Conservation (phyloP, 2,888 invertebrate genomes). For the Coelogynopora nodosa region DNA sequence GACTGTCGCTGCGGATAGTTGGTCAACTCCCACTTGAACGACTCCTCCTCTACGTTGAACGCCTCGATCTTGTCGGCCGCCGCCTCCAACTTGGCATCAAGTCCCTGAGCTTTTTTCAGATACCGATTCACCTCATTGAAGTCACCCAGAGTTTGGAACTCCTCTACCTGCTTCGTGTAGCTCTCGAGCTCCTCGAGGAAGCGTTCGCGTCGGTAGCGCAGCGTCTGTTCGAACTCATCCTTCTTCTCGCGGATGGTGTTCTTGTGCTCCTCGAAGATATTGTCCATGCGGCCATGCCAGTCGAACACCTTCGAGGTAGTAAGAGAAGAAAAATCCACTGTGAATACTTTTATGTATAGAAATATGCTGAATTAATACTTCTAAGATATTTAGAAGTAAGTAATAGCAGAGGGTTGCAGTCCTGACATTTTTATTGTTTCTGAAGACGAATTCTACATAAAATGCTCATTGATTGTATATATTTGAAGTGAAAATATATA, state of each 20-base stretch:
- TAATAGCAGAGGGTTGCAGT: too few relatives aligned
- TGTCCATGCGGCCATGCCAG: slow-evolving; percentile 78
- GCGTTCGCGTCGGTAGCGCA: slow-evolving; percentile 72
- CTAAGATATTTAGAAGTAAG: too few relatives aligned
- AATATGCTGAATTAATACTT: too few relatives aligned
- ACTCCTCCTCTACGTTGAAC: slow-evolving; percentile 83
- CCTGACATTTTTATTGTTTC: too few relatives aligned
- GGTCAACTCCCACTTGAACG: slow-evolving; percentile 81
- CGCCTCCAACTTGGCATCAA: slow-evolving; percentile 71
- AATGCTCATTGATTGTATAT: too few relatives aligned
- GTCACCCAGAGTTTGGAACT: slow-evolving; percentile 81
- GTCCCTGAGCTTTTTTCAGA: slow-evolving; percentile 72
- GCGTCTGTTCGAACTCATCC: slow-evolving; percentile 76
- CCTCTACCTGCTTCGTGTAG: slow-evolving; percentile 76
- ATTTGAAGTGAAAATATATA: too few relatives aligned
- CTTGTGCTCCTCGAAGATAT: slow-evolving; percentile 77
- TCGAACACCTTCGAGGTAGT: slow-evolving; percentile 72
- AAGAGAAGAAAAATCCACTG: too few relatives aligned
- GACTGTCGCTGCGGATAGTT: slow-evolving; percentile 79
- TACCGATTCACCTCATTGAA: slow-evolving; percentile 78
- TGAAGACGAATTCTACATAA: too few relatives aligned
- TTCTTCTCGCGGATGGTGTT: slow-evolving; percentile 76
- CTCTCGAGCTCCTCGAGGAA: slow-evolving; percentile 77
- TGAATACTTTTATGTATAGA: too few relatives aligned
- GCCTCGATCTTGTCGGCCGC: slow-evolving; percentile 72